phyloP scores from a whole-genome alignment of 2,113 vertebrate species.

The Lepus americanus region DNA sequence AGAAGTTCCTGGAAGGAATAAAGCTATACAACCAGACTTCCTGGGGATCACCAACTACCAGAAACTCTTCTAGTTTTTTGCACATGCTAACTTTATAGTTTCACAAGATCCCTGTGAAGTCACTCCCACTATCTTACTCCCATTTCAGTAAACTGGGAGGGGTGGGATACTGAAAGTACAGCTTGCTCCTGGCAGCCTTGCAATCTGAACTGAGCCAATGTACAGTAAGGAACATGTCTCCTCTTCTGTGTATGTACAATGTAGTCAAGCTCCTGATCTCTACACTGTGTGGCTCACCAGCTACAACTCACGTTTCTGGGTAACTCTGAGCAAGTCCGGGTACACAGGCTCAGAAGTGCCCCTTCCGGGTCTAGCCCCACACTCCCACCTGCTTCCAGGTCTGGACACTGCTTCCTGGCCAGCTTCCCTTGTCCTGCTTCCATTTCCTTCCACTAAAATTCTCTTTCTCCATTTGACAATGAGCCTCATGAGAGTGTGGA shows the following conservation, averaged over 20 bases:
- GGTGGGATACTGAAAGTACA: neutral
- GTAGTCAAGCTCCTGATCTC: neutral
- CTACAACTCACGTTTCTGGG: neutral
- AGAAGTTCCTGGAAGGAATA: neutral
- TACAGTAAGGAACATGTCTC: too few relatives aligned
- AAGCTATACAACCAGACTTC: neutral
- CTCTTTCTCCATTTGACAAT: neutral
- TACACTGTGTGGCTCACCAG: neutral
- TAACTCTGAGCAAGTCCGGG: neutral
- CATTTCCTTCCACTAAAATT: neutral
- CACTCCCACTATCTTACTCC: neutral
- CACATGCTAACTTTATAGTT: neutral
- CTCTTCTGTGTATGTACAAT: too few relatives aligned
- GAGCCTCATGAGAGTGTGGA: neutral
- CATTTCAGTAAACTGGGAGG: conserved; percentile 13
- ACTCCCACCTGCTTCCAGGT: neutral
- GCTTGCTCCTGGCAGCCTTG: neutral
- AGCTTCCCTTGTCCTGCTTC: neutral
- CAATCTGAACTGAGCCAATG: neutral
- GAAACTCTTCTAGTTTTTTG: neutral
- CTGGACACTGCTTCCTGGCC: neutral
- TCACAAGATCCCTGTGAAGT: neutral
- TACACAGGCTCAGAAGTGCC: neutral
- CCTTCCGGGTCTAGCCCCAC: neutral
- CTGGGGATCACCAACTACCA: neutral